Percentiles rank a stretch among this genome's conserved stretches.
phyloP scores from a whole-genome alignment of 2,113 vertebrate species.

The Delphinus delphis region DNA sequence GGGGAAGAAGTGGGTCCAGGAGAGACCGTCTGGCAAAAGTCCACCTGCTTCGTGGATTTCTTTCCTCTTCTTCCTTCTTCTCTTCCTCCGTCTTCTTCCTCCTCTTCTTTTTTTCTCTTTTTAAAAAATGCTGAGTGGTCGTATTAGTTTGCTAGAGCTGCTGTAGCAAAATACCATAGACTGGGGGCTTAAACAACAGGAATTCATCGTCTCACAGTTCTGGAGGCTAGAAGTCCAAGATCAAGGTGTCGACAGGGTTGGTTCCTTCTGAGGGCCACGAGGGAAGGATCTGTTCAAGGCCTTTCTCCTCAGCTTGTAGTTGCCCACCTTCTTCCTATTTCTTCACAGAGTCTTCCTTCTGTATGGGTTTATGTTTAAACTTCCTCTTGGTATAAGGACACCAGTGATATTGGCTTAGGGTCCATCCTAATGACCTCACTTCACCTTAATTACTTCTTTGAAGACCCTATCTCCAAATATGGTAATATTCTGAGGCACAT shows the following conservation, averaged over 20 bases:
- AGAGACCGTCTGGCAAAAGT: background rate
- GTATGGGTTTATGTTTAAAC: background rate
- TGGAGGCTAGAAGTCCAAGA: background rate
- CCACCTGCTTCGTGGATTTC: conserved; percentile 1
- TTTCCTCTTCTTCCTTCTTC: background rate
- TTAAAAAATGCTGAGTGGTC: background rate
- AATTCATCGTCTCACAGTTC: background rate
- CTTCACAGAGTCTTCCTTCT: background rate
- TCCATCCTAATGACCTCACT: background rate
- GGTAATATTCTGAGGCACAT: background rate
- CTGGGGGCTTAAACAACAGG: background rate
- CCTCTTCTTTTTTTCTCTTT: background rate
- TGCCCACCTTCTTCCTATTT: background rate
- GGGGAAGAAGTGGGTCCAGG: background rate
- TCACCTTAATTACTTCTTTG: background rate
- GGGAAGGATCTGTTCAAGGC: background rate
- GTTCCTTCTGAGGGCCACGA: background rate
- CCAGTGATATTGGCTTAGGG: background rate
- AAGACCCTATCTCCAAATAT: background rate
- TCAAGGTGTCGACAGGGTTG: no score
- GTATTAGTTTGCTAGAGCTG: background rate
- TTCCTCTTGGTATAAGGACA: background rate
- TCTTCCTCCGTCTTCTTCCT: no score
- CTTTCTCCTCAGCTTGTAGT: background rate
- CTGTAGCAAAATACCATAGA: background rate